These are phyloP conservation scores for Xerus inauris DNA, from an alignment of 2,113 vertebrate genomes.

Conservation along the genomic window DNA sequence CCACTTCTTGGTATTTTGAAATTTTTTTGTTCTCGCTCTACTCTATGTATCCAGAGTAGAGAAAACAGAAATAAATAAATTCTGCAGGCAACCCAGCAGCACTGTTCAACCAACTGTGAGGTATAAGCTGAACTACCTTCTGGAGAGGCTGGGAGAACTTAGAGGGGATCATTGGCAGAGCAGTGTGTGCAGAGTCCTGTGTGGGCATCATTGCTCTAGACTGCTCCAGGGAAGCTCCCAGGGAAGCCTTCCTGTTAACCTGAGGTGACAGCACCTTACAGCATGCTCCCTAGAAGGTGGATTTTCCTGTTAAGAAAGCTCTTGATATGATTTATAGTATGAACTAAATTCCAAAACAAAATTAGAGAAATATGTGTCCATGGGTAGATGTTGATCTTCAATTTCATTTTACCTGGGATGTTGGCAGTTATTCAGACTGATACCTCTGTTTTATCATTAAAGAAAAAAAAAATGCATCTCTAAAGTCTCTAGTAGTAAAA, in stretches of 20 bases:
- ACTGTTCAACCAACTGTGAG: background rate
- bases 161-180: background rate
- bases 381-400: background rate
- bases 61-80: slow-evolving; percentile 9
- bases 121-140: background rate
- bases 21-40: background rate
- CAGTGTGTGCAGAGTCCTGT: rapidly evolving
- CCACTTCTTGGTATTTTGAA: slow-evolving; percentile 33
- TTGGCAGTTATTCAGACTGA: background rate
- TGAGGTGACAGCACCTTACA: background rate
- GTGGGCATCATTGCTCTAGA: background rate
- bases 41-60: slow-evolving; percentile 22
- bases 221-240: background rate
- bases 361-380: background rate
- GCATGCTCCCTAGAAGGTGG: background rate
- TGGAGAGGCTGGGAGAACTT: background rate
- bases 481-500: slow-evolving; percentile 2
- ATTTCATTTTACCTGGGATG: slow-evolving; percentile 11
- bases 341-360: background rate
- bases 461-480: background rate
- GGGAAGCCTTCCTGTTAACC: background rate
- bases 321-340: background rate
- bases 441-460: background rate
- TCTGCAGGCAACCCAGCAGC: background rate
- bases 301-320: background rate